Percentiles rank a stretch among this genome's conserved stretches.
Evolutionary conservation across 2,797 vertebrate genomes (phyloP).

Genomic region (Meriones psammophilus): DNA sequence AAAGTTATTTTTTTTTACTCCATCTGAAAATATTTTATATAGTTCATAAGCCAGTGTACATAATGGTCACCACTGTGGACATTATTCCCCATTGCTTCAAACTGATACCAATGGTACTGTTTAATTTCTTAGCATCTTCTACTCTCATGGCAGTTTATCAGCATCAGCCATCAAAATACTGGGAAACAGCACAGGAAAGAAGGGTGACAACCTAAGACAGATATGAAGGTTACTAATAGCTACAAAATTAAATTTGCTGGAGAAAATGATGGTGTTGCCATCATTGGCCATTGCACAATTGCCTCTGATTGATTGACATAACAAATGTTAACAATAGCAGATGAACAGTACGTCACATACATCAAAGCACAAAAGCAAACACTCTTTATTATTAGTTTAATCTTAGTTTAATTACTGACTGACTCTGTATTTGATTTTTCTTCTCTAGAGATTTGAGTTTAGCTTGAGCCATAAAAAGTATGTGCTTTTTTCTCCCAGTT

Average conservation of each 20-base stretch:
- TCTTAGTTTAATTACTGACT: slow-evolving; percentile 61
- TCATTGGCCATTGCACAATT: slow-evolving; percentile 55
- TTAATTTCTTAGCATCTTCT: slow-evolving; percentile 50
- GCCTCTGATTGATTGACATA: slow-evolving; percentile 61
- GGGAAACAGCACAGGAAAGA: slow-evolving; percentile 4
- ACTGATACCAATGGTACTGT: not conserved
- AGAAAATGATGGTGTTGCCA: slow-evolving; percentile 30
- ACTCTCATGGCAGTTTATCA: slow-evolving; percentile 13
- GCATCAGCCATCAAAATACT: slow-evolving; percentile 1
- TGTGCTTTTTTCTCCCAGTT: not conserved
- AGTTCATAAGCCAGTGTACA: not conserved
- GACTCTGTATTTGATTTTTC: slow-evolving; percentile 16
- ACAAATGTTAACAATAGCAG: slow-evolving; percentile 64
- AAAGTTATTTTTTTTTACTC: slow-evolving; percentile 31
- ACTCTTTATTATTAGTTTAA: slow-evolving; percentile 4
- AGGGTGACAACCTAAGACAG: slow-evolving; percentile 44
- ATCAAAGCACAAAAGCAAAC: slow-evolving; percentile 46
- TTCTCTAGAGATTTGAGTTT: not conserved
- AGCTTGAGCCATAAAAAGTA: not conserved
- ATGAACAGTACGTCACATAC: slow-evolving; percentile 18
- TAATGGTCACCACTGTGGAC: not conserved
- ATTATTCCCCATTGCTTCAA: slow-evolving; percentile 45
- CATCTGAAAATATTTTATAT: slow-evolving; percentile 36
- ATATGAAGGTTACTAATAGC: slow-evolving; percentile 70
- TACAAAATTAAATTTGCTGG: slow-evolving; percentile 40